Evolutionary conservation across 2,113 vertebrate genomes (phyloP), one percentile per base, ranked within the genome.

Genomic region (Thinocorus orbignyianus): DNA sequence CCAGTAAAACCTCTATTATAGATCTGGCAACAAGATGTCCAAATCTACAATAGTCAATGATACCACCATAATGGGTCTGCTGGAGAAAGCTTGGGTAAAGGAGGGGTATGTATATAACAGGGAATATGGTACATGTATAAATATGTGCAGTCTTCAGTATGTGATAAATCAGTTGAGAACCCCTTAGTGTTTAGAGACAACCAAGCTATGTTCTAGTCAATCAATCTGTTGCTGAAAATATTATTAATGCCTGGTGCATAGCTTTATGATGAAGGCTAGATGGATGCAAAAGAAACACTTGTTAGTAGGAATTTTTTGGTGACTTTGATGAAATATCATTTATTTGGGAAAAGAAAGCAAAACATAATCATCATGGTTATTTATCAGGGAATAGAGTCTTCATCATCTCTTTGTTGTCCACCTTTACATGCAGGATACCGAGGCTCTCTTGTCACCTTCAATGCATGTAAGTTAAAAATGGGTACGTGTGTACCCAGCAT

Each of bases 181-280:
- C 81, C 86, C 89, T 92, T 35, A 65, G 77, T 92, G 88, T 94
- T 95, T 89, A 86, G 86, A 93, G 92, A 89, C 83, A 91, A 88
- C 69, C 61, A 84, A 86, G 80, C 48, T 88, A 86, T 68, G 77
- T 68, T 96, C 93, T 71, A 93, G 86, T 94, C 95, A 96, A 95
- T 93, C 92, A 96, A 64, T 88, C 90, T 88, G 81, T 83, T 88
- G 81, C 74, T 93, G 93, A 78, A 88, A 96, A 83, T 68, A 88
- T 92, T 96, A 90, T 88, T 92, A 95, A 94, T 94, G 83, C 61
- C 81, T 89, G 69, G 88, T 69, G 81, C 54, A 88, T 28, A 55
- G 90, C 86, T 95, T 92, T 78, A 93, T 71, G 81, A 66, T 26
- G 84, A 91, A 84, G 91, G 57, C 28, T 89, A 65, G 87, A 76